Conservation (phyloP, 2,888 invertebrate species). For the Euclidia mi region DNA sequence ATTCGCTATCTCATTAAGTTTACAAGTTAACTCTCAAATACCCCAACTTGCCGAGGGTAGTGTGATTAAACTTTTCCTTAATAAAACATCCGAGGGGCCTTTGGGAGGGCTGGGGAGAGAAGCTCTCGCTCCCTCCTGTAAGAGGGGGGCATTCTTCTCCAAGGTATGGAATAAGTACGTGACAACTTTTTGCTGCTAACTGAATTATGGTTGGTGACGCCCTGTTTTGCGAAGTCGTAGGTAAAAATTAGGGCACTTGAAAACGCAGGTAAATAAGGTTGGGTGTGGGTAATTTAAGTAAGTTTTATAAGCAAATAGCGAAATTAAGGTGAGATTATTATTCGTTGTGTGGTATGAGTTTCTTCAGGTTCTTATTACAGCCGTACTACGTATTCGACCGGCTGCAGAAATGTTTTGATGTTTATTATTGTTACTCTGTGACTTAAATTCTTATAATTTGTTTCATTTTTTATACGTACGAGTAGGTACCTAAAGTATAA, state of each 20-base stretch:
- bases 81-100: constrained; percentile 49
- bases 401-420: too few relatives aligned
- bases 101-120: too few relatives aligned
- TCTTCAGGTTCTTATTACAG: too few relatives aligned
- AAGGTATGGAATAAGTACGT: constrained; percentile 56
- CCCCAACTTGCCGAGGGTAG: constrained; percentile 50
- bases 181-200: constrained; percentile 63
- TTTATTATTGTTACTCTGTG: too few relatives aligned
- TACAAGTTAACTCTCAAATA: constrained; percentile 57
- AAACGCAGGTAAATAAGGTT: background rate
- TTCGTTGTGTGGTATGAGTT: too few relatives aligned
- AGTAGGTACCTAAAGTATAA: too few relatives aligned
- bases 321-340: too few relatives aligned
- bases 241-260: constrained; percentile 30
- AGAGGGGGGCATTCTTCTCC: constrained; percentile 55
- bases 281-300: too few relatives aligned
- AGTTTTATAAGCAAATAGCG: too few relatives aligned
- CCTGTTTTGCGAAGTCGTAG: constrained; percentile 35
- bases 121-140: background rate
- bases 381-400: too few relatives aligned
- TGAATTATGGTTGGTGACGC: constrained; percentile 61
- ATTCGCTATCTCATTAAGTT: constrained; percentile 47
- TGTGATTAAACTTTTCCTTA: constrained; percentile 59
- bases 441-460: too few relatives aligned
- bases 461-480: too few relatives aligned